phyloP scores from a whole-genome alignment of 1,140 invertebrate species.

The Temnothorax curvispinosus region DNA sequence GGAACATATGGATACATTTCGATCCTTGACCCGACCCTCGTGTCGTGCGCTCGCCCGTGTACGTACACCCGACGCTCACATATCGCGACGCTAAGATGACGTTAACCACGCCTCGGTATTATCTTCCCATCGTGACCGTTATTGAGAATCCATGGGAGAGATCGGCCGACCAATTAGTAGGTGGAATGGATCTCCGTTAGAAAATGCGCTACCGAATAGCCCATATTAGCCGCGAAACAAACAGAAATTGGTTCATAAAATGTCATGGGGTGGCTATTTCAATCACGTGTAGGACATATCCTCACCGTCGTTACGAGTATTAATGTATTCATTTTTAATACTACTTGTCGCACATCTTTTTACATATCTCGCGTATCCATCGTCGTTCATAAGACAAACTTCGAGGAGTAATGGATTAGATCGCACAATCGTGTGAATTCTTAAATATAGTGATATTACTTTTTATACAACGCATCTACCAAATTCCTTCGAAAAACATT shows the following conservation, averaged over 20 bases:
- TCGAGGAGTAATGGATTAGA: neutral
- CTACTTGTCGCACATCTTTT: neutral
- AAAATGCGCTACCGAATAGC: conserved; percentile 56
- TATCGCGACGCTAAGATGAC: conserved; percentile 60
- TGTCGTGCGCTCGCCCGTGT: neutral
- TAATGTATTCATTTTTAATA: neutral
- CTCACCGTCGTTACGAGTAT: neutral
- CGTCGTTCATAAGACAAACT: neutral
- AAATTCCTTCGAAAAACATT: neutral
- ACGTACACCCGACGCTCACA: conserved; percentile 24
- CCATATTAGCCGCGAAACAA: conserved; percentile 36
- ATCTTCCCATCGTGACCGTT: conserved; percentile 65
- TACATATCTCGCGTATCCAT: neutral
- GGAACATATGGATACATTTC: conserved; percentile 50
- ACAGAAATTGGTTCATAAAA: neutral
- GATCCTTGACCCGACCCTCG: conserved; percentile 61
- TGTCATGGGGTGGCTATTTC: neutral
- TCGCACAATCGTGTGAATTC: neutral
- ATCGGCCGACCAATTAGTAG: conserved; percentile 55
- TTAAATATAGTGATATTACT: neutral
- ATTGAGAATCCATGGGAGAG: conserved; percentile 53
- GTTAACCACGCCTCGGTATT: conserved; percentile 63
- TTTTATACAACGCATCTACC: neutral
- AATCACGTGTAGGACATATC: neutral
- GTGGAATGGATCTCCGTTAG: conserved; percentile 52